Percentiles rank a stretch among this genome's conserved stretches.
phyloP scores from a whole-genome alignment of 53 echinoderm and acorn worm genomes.

The Apostichopus leukothele region DNA sequence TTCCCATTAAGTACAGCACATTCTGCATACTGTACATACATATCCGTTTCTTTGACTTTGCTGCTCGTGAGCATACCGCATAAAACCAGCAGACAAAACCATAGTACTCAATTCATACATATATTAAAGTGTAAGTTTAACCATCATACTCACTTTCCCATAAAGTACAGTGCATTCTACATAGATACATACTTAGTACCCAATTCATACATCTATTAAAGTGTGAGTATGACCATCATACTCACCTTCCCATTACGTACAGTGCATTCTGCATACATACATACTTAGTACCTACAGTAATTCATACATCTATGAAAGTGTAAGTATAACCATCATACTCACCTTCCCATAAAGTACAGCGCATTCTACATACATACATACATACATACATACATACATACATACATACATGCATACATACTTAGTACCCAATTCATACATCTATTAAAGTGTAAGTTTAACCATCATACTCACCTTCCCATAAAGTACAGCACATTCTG shows the following conservation, averaged over 20 bases:
- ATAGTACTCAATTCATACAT: too few relatives aligned
- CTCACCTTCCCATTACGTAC: conserved; percentile 22
- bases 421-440: neutral
- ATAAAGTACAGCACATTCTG: conserved; percentile 95
- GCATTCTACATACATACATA: conserved; percentile 86
- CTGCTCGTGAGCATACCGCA: too few relatives aligned
- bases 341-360: conserved; percentile 98
- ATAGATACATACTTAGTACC: neutral
- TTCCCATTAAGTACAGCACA: too few relatives aligned
- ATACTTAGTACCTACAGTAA: neutral
- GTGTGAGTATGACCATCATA: neutral
- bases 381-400: too few relatives aligned
- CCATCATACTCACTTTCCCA: too few relatives aligned
- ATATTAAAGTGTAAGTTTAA: too few relatives aligned
- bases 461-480: conserved; percentile 71
- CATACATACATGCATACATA: too few relatives aligned
- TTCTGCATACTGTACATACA: too few relatives aligned
- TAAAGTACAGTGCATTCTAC: too few relatives aligned
- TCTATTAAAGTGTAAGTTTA: neutral
- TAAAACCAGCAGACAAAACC: too few relatives aligned
- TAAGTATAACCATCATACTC: neutral
- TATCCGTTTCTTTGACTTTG: too few relatives aligned
- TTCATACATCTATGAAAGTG: neutral
- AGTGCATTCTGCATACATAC: neutral
- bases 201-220: neutral